phyloP scores from a whole-genome alignment of 1,140 invertebrate genomes.

The Caenorhabditis remanei region DNA sequence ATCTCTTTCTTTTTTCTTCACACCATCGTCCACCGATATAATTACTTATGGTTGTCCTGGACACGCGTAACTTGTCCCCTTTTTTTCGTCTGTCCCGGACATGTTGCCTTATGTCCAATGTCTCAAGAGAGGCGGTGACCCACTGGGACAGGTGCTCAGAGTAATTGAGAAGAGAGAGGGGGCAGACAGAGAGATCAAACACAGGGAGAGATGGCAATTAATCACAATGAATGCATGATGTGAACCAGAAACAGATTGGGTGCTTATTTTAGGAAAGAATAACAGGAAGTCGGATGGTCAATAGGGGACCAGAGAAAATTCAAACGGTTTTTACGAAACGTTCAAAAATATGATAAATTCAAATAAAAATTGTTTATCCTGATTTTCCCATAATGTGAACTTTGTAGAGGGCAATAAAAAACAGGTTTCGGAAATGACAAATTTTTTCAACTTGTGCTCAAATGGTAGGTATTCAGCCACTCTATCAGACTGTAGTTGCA shows the following conservation, averaged over 20 bases:
- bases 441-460: no score
- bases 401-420: no score
- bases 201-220: not conserved
- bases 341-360: no score
- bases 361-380: no score
- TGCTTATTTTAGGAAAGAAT: not conserved
- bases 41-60: not conserved
- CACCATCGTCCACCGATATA: no score
- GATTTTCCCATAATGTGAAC: no score
- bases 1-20: no score
- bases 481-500: no score
- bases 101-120: not conserved
- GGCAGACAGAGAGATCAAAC: not conserved
- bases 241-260: not conserved
- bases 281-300: not conserved
- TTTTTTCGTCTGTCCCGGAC: not conserved
- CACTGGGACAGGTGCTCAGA: not conserved
- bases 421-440: no score
- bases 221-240: not conserved
- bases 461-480: no score
- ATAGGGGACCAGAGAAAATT: not conserved
- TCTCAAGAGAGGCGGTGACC: not conserved
- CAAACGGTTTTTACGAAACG: not conserved
- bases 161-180: not conserved
- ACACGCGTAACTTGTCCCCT: not conserved